These are phyloP conservation scores for Cryptoprocta ferox DNA, from an alignment of 2,797 vertebrate genomes.

Conservation along the genomic window DNA sequence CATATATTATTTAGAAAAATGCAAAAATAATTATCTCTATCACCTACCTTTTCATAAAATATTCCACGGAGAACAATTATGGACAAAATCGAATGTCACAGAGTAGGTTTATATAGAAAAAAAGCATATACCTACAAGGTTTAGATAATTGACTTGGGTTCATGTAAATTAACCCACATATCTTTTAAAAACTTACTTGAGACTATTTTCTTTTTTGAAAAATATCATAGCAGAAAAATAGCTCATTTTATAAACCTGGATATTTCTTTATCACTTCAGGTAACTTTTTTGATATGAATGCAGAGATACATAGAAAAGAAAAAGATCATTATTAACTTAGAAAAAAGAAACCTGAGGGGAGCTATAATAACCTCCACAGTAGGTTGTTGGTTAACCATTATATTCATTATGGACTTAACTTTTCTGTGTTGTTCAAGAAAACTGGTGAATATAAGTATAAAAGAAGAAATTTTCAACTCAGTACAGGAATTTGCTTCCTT, in stretches of 20 bases:
- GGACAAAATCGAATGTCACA: not conserved
- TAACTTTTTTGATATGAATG: not conserved
- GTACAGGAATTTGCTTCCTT: fast-evolving
- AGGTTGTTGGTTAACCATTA: not conserved
- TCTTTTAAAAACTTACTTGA: not conserved
- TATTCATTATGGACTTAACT: not conserved
- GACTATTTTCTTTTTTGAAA: not conserved
- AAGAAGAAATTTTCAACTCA: not conserved
- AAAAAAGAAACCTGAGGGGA: not conserved
- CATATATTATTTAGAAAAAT: not conserved
- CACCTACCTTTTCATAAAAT: not conserved
- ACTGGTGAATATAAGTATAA: not conserved
- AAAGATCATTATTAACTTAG: not conserved
- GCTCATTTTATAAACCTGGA: not conserved
- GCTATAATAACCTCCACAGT: not conserved
- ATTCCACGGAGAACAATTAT: not conserved
- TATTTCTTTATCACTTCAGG: not conserved
- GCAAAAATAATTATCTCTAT: not conserved
- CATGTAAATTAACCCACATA: not conserved
- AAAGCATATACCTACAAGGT: not conserved
- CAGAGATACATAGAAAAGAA: not conserved
- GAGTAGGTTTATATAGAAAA: not conserved
- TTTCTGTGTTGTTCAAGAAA: not conserved
- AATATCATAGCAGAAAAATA: not conserved
- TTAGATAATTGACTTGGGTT: not conserved